Percentiles rank a stretch among this genome's conserved stretches.
These are phyloP conservation scores for Synergus itoensis DNA, from an alignment of 2,888 invertebrate genomes.

Conservation along the genomic window DNA sequence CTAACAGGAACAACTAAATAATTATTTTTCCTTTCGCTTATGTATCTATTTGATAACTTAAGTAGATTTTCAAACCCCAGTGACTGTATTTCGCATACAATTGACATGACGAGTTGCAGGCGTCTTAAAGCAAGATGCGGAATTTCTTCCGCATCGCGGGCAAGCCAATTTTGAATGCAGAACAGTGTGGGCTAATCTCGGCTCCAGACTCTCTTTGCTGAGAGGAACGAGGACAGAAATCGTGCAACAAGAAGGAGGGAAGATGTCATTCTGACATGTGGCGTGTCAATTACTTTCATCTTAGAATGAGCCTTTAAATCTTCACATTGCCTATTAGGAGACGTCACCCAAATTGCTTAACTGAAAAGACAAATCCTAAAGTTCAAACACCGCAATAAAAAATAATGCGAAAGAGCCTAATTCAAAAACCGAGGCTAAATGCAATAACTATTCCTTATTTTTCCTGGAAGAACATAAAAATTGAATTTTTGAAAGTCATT, in stretches of 20 bases:
- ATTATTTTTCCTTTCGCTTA: background rate
- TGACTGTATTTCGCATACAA: background rate
- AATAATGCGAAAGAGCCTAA: too few relatives aligned
- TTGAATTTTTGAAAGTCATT: too few relatives aligned
- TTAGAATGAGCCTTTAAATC: slow-evolving; percentile 16
- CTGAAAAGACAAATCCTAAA: background rate
- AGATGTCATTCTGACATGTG: slow-evolving; percentile 33
- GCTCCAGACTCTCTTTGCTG: background rate
- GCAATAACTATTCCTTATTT: too few relatives aligned
- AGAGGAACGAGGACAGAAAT: slow-evolving; percentile 17
- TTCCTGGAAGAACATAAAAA: too few relatives aligned
- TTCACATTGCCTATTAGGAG: slow-evolving; percentile 26
- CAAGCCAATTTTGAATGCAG: slow-evolving; percentile 34
- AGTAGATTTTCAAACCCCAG: background rate
- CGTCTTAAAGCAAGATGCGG: background rate
- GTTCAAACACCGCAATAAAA: background rate
- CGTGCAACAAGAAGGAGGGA: slow-evolving; percentile 22
- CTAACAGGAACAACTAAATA: too few relatives aligned
- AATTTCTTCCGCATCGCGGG: slow-evolving; percentile 40
- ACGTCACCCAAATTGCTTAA: slow-evolving; percentile 26
- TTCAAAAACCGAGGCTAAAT: too few relatives aligned
- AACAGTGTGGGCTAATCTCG: slow-evolving; percentile 33
- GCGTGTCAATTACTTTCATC: slow-evolving; percentile 36
- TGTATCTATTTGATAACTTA: background rate
- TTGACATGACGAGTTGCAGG: background rate